A percentile compares a stretch with the other conserved stretches of the same genome.
phyloP scores from a whole-genome alignment of 1,140 invertebrate species.

The Andrena cerasifolii region DNA sequence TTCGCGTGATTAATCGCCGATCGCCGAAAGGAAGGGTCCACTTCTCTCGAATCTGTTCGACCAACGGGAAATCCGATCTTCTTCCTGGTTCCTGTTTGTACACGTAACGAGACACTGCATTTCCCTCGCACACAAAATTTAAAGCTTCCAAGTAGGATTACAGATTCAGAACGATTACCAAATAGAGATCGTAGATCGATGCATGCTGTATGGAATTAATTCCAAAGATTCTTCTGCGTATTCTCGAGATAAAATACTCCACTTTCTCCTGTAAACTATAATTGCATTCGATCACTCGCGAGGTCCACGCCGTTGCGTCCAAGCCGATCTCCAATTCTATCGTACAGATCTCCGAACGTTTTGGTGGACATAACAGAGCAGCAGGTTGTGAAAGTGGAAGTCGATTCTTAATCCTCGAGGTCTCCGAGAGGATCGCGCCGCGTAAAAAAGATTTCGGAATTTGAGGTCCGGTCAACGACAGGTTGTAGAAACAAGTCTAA shows the following conservation, averaged over 20 bases:
- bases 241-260: too few relatives aligned
- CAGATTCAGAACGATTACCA: background rate
- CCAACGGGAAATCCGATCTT: slow-evolving; percentile 35
- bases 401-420: background rate
- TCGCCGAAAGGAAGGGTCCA: slow-evolving; percentile 35
- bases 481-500: slow-evolving; percentile 35
- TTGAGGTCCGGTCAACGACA: background rate
- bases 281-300: background rate
- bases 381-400: slow-evolving; percentile 1
- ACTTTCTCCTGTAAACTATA: background rate
- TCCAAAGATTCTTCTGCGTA: too few relatives aligned
- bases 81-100: slow-evolving; percentile 38
- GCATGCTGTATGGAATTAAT: too few relatives aligned
- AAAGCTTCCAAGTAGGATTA: background rate
- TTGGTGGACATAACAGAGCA: background rate
- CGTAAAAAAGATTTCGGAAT: slow-evolving; percentile 10
- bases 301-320: background rate
- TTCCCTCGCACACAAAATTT: background rate
- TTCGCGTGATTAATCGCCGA: slow-evolving; percentile 34
- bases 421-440: background rate
- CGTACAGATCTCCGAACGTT: slow-evolving; percentile 3
- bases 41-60: slow-evolving; percentile 23
- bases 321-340: background rate
- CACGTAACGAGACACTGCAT: background rate
- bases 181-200: too few relatives aligned